Base-by-base conservation (phyloP, 2,888 invertebrate species). In the Lasioglossum oenotherae region DNA sequence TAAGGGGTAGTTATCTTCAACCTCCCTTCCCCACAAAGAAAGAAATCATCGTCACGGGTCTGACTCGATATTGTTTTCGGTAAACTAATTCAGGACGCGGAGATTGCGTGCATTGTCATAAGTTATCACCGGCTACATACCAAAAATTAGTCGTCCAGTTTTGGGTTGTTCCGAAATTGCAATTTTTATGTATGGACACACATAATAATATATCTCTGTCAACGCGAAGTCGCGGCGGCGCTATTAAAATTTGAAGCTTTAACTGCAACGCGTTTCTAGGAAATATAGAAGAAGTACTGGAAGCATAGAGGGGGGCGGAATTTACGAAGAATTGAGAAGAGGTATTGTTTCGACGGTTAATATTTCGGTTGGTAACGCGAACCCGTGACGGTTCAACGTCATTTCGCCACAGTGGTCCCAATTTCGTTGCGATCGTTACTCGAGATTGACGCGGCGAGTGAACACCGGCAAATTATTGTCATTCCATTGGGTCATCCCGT, bases 401-500 rank as follows among this genome's bases (percentile, higher is more conserved):
- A 23, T 49, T 79, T 72, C 57, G 35, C 31, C 35, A 75, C 74
- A 74, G 27, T 72, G 74, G 64, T 78, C 35, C 69, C 72, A 78
- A 74, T 79, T 87, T 73, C 79, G 78, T 78, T 14, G 67, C 44
- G 76, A 85, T 89, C 74, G 78, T 91, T 87, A 83, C 78, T 86
- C 73, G 78, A 76, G 82, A 88, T 88, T 89, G 89, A 90, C 88
- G 81, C 80, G 81, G 73, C 82, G 44, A 77, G 78, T 83, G 87
- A 86, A 87, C 82, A 79, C 78, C 72, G 81, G 80, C 82, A 80
- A 84, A 88, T 81, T 85, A 89, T 90, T 87, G 90, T 85, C 89
- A 89, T 87, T 89, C 89, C 90, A 90, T 91, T 88, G 90, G 91
- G 90, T 87, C 87, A 87, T 91, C 89, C 88, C 88, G 90, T 92